Percentiles rank a stretch among this genome's conserved stretches.
Conservation (phyloP, 2,113 vertebrate species). For the Urocitellus parryii region DNA sequence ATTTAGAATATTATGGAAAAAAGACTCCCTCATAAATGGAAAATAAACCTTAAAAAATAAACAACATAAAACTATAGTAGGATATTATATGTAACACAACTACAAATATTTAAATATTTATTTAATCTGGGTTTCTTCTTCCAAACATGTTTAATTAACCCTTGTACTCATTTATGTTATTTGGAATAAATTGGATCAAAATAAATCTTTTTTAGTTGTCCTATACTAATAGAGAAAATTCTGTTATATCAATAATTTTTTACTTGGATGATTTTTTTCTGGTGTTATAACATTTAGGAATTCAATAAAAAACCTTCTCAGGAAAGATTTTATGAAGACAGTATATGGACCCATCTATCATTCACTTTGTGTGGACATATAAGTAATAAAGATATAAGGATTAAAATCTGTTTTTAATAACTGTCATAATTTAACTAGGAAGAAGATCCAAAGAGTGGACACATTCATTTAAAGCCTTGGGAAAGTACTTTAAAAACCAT, state of each 20-base stretch:
- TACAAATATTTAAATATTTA: background rate
- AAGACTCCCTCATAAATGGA: background rate
- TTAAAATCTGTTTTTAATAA: slow-evolving; percentile 86
- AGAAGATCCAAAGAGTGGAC: slow-evolving; percentile 71
- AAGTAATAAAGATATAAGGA: slow-evolving; percentile 85
- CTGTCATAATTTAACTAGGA: slow-evolving; percentile 83
- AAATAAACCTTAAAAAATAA: background rate
- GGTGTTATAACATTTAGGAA: slow-evolving; percentile 61
- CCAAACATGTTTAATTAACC: slow-evolving; percentile 20
- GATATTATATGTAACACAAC: background rate
- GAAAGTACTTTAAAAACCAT: slow-evolving; percentile 80
- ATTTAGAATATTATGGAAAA: background rate
- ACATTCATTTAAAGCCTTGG: slow-evolving; percentile 84
- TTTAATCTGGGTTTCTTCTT: background rate
- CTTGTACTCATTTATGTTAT: slow-evolving; percentile 41
- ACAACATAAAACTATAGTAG: background rate
- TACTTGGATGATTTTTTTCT: slow-evolving; percentile 71
- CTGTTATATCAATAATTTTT: slow-evolving; percentile 76
- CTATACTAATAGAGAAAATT: slow-evolving; percentile 58
- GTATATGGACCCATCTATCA: slow-evolving; percentile 79
- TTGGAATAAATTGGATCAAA: slow-evolving; percentile 56
- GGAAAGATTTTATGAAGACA: slow-evolving; percentile 84
- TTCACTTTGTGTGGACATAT: slow-evolving; percentile 75
- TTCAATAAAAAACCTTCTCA: slow-evolving; percentile 83
- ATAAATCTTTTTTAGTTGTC: slow-evolving; percentile 45